Percentiles rank a stretch among this genome's conserved stretches.
phyloP scores from a whole-genome alignment of 2,888 invertebrate species.

The Meiosimyza decipiens region DNA sequence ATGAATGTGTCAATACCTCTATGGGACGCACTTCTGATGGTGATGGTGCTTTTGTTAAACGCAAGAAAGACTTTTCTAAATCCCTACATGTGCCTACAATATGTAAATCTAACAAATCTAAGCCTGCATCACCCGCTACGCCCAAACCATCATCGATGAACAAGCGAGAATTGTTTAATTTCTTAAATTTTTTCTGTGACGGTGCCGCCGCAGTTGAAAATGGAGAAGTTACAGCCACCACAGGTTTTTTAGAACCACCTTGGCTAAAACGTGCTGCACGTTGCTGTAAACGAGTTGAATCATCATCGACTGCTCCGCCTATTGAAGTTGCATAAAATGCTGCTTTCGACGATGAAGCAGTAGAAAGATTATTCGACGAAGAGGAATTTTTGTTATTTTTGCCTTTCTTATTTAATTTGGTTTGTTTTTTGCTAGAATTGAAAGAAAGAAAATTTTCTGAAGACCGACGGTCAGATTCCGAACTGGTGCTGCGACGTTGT shows the following conservation, averaged over 20 bases:
- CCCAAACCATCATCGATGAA: conserved; percentile 70
- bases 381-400: conserved; percentile 45
- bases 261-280: conserved; percentile 86
- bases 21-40: conserved; percentile 92
- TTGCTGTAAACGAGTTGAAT: conserved; percentile 83
- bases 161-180: conserved; percentile 44
- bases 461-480: conserved; percentile 66
- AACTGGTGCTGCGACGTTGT: conserved; percentile 64
- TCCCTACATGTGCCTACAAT: conserved; percentile 95
- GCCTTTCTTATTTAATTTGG: conserved; percentile 65
- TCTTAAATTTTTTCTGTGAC: conserved; percentile 41
- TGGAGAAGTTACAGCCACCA: conserved; percentile 59
- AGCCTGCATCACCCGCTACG: conserved; percentile 73
- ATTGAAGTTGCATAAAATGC: conserved; percentile 77
- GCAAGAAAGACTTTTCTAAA: conserved; percentile 94
- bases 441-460: conserved; percentile 58
- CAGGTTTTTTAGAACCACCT: conserved; percentile 53
- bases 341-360: conserved; percentile 50
- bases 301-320: conserved; percentile 76
- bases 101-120: conserved; percentile 87
- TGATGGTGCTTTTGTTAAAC: conserved; percentile 95
- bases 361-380: conserved; percentile 51
- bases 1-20: conserved; percentile 83
- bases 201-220: conserved; percentile 42
- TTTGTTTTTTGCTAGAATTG: conserved; percentile 58